Base-by-base conservation (phyloP, 2,113 vertebrate genomes). In the Geococcyx californianus region DNA sequence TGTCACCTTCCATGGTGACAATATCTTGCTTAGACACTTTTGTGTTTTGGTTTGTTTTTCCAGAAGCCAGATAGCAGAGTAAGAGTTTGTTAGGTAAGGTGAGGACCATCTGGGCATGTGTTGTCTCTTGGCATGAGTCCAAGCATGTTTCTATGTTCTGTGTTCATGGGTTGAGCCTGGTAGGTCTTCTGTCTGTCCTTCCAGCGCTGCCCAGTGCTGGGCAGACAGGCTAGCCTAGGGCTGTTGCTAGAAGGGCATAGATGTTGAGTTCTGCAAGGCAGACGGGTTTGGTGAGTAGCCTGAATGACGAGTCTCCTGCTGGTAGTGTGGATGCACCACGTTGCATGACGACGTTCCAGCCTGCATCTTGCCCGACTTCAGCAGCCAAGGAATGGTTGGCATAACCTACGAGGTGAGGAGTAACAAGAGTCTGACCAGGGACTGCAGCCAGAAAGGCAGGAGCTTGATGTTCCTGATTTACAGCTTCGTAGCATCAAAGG, bases 281-380 rank as follows among this genome's bases (percentile, higher is more conserved):
- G 84, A 94, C 95, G 19, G 94, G 96, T 97, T 97, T 67, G 81
- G 94, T 92, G 72, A 86, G 94, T 33, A 64, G 84, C 69, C 60
- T 59, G 80, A 52, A n/a, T 95, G 84, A 94, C 1, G 3, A 78
- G 80, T 93, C 56, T 94, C 33, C 64, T 0, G 14, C 69, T 60
- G 81, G 69, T 91, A 72, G 76, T 17, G 68, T 26, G 80, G 88
- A 66, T 72, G 62, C 11, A 9, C 36, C 1, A 3, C 1, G 16
- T 66, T 59, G 31, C 3, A 1, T 54, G 88, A 51, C 0, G 0
- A 9, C 0, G 12, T 68, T 93, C 83, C 83, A 87, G 64, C 68
- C 83, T 44, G 42, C 20, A 2, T 58, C 78, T 34, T 42, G 77
- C 60, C 56, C 1, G 0, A 56, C 66, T 67, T 47, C 0, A 1